Evolutionary conservation across 92 coral and sea anemone species (phyloP), one percentile per base, ranked within the genome.

Genomic region (Epizoanthus illoricatus): DNA sequence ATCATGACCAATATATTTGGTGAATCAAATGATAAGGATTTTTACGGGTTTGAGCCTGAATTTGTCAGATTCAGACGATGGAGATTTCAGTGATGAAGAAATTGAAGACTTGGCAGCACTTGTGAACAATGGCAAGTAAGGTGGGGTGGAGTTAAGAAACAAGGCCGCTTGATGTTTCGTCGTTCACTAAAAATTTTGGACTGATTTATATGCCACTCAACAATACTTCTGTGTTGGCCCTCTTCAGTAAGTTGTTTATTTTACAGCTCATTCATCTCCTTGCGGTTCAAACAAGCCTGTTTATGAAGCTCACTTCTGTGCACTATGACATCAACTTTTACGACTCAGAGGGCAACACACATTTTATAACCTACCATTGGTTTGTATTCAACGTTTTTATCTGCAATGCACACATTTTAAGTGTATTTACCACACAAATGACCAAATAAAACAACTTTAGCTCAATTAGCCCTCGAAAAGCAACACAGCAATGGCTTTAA

Each of bases 121-220:
- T 73, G 40, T 49, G 23, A 28, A 28, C 36, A 73, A 43, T 57
- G 64, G 43, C 63, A 49, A 73, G 36, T 21, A 17, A 73, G 79
- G n/a, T n/a, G n/a, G n/a, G n/a, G n/a, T 73, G 79, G 79, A 73
- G 79, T 73, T 63, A 73, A 49, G 61, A 49, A 73, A 33, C 36
- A 57, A 73, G 52, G 23, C 62, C 19, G 19, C 24, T 73, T 19
- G 64, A 73, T 28, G 64, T 73, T 73, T 52, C 64, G 49, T 60
- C 60, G 5, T 73, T 28, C 47, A 41, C 54, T 68, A 45, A 68
- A 24, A 45, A 45, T 8, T 54, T 39, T 68, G 73, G 73, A 68
- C 54, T 49, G 0, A 68, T 39, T 4, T 39, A 68, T 49, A 39
- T 68, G 73, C 54, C 20, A 15, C 54, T 33, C 36, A 68, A 68